Percentiles rank a stretch among this genome's conserved stretches.
Evolutionary conservation across 2,113 vertebrate genomes (phyloP).

Genomic region (Tychaedon coryphoeus): DNA sequence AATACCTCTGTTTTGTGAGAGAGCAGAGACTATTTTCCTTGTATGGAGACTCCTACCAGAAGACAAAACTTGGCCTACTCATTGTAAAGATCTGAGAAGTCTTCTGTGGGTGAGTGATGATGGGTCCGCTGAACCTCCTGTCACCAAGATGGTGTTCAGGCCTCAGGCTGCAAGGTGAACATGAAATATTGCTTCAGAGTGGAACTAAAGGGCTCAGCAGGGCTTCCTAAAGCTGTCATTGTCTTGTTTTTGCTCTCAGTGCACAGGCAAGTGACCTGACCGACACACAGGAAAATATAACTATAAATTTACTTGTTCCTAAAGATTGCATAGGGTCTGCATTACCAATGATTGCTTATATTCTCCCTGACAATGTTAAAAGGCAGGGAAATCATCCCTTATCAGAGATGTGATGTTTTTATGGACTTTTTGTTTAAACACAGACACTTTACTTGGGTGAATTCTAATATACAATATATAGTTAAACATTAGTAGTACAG

Average conservation of each 20-base stretch:
- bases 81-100: neutral
- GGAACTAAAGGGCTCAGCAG: neutral
- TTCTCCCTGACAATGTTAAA: neutral
- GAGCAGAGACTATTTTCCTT: neutral
- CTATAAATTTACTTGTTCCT: neutral
- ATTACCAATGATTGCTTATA: neutral
- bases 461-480: neutral
- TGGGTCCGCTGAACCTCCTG: neutral
- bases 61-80: neutral
- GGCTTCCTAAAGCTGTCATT: neutral
- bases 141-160: accelerated
- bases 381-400: neutral
- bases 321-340: neutral
- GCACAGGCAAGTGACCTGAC: neutral
- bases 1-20: neutral
- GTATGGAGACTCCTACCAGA: accelerated
- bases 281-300: neutral
- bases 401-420: neutral
- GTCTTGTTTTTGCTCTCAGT: neutral
- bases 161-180: neutral
- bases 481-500: neutral
- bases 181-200: neutral
- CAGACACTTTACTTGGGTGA: neutral
- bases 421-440: neutral
- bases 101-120: neutral